phyloP scores from a whole-genome alignment of 2,888 invertebrate species.

The Agonopterix subpropinquella region DNA sequence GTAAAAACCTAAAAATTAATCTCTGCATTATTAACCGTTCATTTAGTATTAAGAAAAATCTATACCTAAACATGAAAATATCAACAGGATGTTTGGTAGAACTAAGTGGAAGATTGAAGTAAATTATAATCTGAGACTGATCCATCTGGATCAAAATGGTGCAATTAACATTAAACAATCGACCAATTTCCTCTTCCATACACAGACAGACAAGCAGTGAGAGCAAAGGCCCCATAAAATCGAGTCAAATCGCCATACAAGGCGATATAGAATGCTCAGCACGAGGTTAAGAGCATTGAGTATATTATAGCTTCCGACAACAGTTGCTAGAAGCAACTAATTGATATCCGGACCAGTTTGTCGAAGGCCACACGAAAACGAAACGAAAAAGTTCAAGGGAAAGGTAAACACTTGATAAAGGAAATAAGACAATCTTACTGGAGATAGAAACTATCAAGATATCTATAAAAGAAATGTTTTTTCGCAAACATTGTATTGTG shows the following conservation, averaged over 20 bases:
- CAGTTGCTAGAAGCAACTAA: not conserved
- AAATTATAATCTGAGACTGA: not conserved
- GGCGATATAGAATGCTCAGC: constrained; percentile 17
- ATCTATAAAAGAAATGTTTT: not conserved
- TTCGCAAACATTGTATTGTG: too few species aligned
- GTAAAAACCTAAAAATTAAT: too few species aligned
- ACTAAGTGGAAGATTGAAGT: too few species aligned
- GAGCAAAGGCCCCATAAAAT: constrained; percentile 3
- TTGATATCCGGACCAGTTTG: constrained; percentile 1
- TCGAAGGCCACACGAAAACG: constrained; percentile 12
- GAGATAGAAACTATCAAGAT: not conserved
- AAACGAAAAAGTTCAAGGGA: constrained; percentile 11
- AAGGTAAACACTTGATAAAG: not conserved
- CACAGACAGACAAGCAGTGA: not conserved
- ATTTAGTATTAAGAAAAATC: too few species aligned
- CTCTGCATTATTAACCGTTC: too few species aligned
- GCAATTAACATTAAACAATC: not conserved
- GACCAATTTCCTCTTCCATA: constrained; percentile 3
- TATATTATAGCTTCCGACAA: constrained; percentile 25
- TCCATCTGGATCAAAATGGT: not conserved
- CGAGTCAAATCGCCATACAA: constrained; percentile 26
- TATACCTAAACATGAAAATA: too few species aligned
- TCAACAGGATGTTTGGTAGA: too few species aligned
- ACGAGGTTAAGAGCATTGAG: constrained; percentile 28
- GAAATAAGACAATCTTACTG: not conserved